Base-by-base conservation (phyloP, 2,888 invertebrate species). In the Acleris literana region DNA sequence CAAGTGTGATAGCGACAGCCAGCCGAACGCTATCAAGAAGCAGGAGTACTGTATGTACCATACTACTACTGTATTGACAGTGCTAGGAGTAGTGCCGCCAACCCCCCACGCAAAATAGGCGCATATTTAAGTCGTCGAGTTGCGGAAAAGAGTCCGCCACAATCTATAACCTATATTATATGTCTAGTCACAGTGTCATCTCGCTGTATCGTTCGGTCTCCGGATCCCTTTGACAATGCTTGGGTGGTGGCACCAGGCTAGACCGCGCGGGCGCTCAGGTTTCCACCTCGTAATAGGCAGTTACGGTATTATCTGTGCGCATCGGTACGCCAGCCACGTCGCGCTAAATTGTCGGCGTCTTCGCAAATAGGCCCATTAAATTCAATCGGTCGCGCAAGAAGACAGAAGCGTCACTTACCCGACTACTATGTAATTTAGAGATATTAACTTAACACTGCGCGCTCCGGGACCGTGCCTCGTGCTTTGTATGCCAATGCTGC, bases 301-400 rank as follows among this genome's bases (percentile, higher is more conserved):
- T 46, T 46, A 57, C 33, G 51, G 65, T 39, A 66, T 66, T 62
- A 66, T 66, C 66, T 61, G 60, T 62, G 52, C 70, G 63, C 68
- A 79, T 86, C 80, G 70, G 78, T 69, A 87, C 58, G 74, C 86
- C 70, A 64, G 70, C 77, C 86, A 84, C 87, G 87, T 86, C 75
- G 67, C 77, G 76, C 78, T 77, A 82, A 84, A 84, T 78, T 77
- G 81, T 81, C 83, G 82, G 83, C 83, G 79, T 84, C 81, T 78
- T 77, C 80, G 76, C 82, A 86, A 84, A 88, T 86, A 84, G 86
- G 81, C 76, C 81, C 85, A 90, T 89, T 88, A 90, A 87, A 90
- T 86, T 89, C 88, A 89, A 90, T 89, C 81, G 84, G 75, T 76
- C 74, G 73, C 70, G 71, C 81, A 79, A 55, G 74, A 74, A 71